phyloP scores from a whole-genome alignment of 1,140 invertebrate species.

The Drosophila littoralis region DNA sequence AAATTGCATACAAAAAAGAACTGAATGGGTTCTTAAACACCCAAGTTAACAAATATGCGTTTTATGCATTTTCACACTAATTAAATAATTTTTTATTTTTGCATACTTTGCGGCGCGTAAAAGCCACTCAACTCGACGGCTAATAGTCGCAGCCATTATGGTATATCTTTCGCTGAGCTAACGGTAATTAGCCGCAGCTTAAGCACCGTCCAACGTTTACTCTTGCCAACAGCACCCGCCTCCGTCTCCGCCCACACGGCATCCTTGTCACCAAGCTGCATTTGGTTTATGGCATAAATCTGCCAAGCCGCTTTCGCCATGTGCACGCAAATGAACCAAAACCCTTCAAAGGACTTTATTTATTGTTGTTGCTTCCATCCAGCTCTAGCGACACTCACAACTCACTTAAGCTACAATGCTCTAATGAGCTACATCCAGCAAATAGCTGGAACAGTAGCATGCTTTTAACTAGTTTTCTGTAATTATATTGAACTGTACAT shows the following conservation, averaged over 20 bases:
- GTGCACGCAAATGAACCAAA: constrained; percentile 61
- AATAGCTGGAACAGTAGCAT: constrained; percentile 1
- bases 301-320: constrained; percentile 24
- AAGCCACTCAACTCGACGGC: constrained; percentile 46
- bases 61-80: constrained; percentile 13
- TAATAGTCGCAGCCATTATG: constrained; percentile 67
- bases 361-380: constrained; percentile 1
- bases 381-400: constrained; percentile 24
- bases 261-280: constrained; percentile 14
- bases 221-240: not conserved
- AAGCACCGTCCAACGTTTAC: constrained; percentile 17
- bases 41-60: constrained; percentile 2
- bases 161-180: constrained; percentile 37
- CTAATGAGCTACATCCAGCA: constrained; percentile 42
- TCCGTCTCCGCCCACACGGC: not conserved
- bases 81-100: constrained; percentile 52
- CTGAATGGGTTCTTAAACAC: constrained; percentile 1
- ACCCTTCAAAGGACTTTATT: constrained; percentile 58
- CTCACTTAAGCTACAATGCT: constrained; percentile 11
- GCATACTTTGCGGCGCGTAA: constrained; percentile 26
- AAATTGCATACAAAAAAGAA: not conserved
- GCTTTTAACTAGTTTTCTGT: constrained; percentile 4
- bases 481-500: not conserved
- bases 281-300: constrained; percentile 34
- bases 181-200: constrained; percentile 71